These are phyloP conservation scores for Xenentodon cancila DNA, from an alignment of 2,797 vertebrate genomes.

Conservation along the genomic window DNA sequence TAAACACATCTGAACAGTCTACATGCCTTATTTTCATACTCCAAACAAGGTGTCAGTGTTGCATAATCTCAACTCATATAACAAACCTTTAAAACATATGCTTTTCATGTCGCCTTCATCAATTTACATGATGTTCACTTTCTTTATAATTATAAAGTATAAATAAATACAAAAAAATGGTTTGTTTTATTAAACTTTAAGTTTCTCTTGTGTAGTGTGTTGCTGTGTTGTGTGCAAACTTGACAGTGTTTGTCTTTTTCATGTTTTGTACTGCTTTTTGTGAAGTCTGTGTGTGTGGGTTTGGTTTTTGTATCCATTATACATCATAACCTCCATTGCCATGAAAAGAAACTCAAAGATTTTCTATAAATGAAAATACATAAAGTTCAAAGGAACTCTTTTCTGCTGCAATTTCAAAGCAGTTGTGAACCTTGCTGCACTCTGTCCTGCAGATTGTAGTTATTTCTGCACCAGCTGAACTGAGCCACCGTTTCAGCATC, in stretches of 20 bases:
- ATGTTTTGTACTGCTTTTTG: background rate
- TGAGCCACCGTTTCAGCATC: background rate
- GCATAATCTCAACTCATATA: too few species aligned
- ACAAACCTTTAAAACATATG: too few species aligned
- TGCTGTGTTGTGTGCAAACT: too few species aligned
- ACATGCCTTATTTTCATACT: too few species aligned
- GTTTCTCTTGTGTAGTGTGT: too few species aligned
- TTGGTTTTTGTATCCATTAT: too few species aligned
- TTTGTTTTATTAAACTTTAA: constrained; percentile 22
- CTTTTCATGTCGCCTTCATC: too few species aligned
- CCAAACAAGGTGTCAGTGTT: too few species aligned
- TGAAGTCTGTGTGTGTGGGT: background rate
- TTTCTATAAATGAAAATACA: background rate
- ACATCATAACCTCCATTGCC: background rate
- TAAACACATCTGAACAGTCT: too few species aligned
- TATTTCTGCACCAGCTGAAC: constrained; percentile 22
- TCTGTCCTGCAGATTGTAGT: constrained; percentile 34
- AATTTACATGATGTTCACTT: constrained; percentile 1
- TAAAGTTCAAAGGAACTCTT: background rate
- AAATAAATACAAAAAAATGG: constrained; percentile 2
- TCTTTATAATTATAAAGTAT: constrained; percentile 1
- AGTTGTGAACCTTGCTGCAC: constrained; percentile 23
- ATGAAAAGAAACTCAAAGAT: constrained; percentile 9
- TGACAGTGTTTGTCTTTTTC: too few species aligned
- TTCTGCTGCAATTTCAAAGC: too few species aligned